phyloP scores from a whole-genome alignment of 2,888 invertebrate genomes.

The Clusia tigrina region DNA sequence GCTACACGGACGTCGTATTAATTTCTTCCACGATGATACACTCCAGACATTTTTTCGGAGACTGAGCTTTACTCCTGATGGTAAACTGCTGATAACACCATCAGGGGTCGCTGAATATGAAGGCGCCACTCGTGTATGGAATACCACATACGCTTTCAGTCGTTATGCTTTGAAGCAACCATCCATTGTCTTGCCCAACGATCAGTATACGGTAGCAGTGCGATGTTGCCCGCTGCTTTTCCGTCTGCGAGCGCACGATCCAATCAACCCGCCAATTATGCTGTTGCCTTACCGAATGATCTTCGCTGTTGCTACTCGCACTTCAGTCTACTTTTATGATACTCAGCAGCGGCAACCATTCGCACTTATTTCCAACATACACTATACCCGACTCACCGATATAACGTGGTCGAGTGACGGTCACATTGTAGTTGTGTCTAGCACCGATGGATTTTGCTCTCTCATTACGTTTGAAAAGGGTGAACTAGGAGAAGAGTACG shows the following conservation, averaged over 20 bases:
- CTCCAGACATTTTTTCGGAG: constrained; percentile 93
- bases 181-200: constrained; percentile 77
- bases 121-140: constrained; percentile 70
- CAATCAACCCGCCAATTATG: constrained; percentile 68
- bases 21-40: constrained; percentile 90
- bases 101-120: constrained; percentile 83
- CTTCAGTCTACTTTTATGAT: constrained; percentile 85
- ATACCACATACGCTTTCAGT: constrained; percentile 70
- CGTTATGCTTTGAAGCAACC: constrained; percentile 75
- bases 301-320: constrained; percentile 90
- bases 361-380: constrained; percentile 82
- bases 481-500: constrained; percentile 73
- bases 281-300: constrained; percentile 81
- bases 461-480: constrained; percentile 77
- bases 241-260: constrained; percentile 65
- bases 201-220: constrained; percentile 83
- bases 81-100: constrained; percentile 88
- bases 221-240: constrained; percentile 83
- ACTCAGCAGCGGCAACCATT: constrained; percentile 85
- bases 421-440: constrained; percentile 76
- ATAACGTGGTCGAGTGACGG: constrained; percentile 89
- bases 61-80: constrained; percentile 90
- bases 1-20: constrained; percentile 70
- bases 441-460: constrained; percentile 91
- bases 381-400: constrained; percentile 89